Base-by-base conservation (phyloP, 2,113 vertebrate genomes). In the Macroglossus sobrinus region DNA sequence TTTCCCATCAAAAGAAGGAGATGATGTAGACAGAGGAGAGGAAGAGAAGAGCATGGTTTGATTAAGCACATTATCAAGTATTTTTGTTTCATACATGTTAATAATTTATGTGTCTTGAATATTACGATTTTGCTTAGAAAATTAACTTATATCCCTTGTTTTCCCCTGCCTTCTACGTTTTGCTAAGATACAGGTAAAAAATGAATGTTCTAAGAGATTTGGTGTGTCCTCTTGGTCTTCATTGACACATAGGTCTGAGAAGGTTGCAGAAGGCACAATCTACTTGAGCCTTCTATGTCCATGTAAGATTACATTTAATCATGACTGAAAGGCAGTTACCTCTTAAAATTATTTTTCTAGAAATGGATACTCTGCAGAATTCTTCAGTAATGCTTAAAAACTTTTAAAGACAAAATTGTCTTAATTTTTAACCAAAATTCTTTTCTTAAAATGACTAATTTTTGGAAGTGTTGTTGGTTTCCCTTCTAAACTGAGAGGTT, bases 1-100 rank as follows among this genome's bases (percentile, higher is more conserved):
- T 95, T 97, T 96, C 68, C 91, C 84, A 82, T 78, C 47, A 26
- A 80, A 91, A 82, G 79, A 11, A 94, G 59, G 63, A 90, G 57
- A 28, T 69, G 50, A 57, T 2, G 13, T 63, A 87, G 50, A 47
- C 68, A 81, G 63, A 69, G 84, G 45, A 33, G 26, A 59, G 68
- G 66, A 78, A 43, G 33, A 50, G 14, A 78, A 43, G 4, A 43
- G 14, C 4, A 4, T 45, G 28, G 28, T 85, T 84, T 79, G 71
- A 45, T 69, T 74, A 64, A 76, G 47, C 30, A 8, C 6, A 0
- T 61, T 80, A 45, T 53, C 11, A 35, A 63, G 11, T 16, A 19
- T 61, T 53, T 35, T 82, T 94, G 19, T 38, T 76, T 71, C n/a
- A 8, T 33, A 33, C 19, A 0, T 33, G 7, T 81, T 76, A 38